Evolutionary conservation across 2,888 invertebrate genomes (phyloP), one percentile per base, ranked within the genome.

Genomic region (Cephus runcator): DNA sequence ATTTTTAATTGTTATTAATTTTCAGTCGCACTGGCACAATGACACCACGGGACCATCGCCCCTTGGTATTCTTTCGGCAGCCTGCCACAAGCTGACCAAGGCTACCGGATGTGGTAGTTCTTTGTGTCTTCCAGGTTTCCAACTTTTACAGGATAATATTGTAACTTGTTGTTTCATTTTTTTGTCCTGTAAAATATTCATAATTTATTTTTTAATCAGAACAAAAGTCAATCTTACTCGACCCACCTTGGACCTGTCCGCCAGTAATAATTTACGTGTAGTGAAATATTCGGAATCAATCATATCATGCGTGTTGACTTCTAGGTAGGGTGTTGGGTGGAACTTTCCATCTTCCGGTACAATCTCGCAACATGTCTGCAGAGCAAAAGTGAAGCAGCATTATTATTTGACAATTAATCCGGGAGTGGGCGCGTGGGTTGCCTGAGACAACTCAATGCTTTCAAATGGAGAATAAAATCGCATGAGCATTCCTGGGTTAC

Each of bases 1-100:
- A 23, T 40, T 23, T 15, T 1, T 6, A 40, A 15, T 40, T 40
- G 6, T 40, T 15, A 69, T 34, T 69, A 31, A 33, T 77, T 73
- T 69, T 69, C 33, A 73, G 74, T 85, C 89, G 90, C 88, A 92
- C 92, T 91, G 90, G 90, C 92, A 92, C 30, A 91, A 88, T 6
- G 92, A 87, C 9, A 92, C 83, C 9, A 91, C 86, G 1, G 89
- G 89, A 34, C 87, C 85, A 1, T 90, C 87, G 36, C 88, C 83
- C 79, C 89, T 88, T 2, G 90, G 85, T 4, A 91, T 83, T 35
- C 84, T 85, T 69, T 92, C 89, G 33, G 89, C 83, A 76, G 90
- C 87, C 80, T 90, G 89, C 89, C 90, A 91, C 35, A 92, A 84
- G 2, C 87, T 81, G 15, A 92, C 85, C 78, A 92, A 87, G 23